Base-by-base conservation (phyloP, 2,797 vertebrate species). In the Syngnathus acus region DNA sequence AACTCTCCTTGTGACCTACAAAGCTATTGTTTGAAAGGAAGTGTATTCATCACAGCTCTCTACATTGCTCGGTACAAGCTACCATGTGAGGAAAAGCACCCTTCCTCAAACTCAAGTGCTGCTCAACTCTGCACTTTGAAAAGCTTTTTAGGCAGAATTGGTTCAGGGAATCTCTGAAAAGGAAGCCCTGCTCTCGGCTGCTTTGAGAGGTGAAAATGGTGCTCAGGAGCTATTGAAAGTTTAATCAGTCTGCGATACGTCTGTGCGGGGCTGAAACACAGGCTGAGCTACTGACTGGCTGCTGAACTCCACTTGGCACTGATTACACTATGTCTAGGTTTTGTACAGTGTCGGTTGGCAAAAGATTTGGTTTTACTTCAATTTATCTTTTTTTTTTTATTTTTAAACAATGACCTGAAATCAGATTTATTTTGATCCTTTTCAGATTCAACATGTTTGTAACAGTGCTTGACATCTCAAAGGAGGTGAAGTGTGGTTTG, bases 1-100 rank as follows among this genome's bases (percentile, higher is more conserved):
- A 81, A 70, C 78, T 78, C 75, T 59, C 76, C 81, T 82, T 82
- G 77, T 89, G 86, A 89, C 87, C 86, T 88, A 87, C 87, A 89
- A 87, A 88, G 80, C 87, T 85, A 88, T 89, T 87, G 88, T 88
- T 90, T 86, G 88, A 88, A 86, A 90, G 86, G 88, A 88, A 84
- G 71, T 66, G 62, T 83, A 89, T 89, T 88, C 85, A 88, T 90
- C 85, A 87, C 78, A n/a, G 61, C 79, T 78, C 79, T 80, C 77
- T 76, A 77, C 77, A 68, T 75, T 66, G 67, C 72, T 78, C 78
- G 68, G 72, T 67, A 77, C 74, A 73, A 80, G 74, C 79, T 74
- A 74, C 84, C 66, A 74, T 73, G 75, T 9, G 26, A 64, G 66
- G 71, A 84, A 83, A 69, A 69, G 71, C 84, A 80, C 80, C 74